A percentile compares a stretch with the other conserved stretches of the same genome.
Conservation (phyloP, 1,140 invertebrate species). For the Brachionus paranguensis region DNA sequence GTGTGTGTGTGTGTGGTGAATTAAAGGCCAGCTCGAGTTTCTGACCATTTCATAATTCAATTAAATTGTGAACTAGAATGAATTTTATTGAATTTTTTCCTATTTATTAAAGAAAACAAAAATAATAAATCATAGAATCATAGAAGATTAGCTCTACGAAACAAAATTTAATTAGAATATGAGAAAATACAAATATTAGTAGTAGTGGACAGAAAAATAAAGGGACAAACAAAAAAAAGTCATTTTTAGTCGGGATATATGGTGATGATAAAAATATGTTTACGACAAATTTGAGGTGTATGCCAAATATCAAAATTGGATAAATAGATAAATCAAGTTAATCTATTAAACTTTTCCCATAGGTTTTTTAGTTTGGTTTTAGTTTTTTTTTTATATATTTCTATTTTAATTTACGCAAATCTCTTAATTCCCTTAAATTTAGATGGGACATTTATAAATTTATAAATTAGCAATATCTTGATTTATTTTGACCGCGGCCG, state of each 20-base stretch:
- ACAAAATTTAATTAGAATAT: not conserved
- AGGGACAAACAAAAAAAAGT: not conserved
- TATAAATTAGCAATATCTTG: not conserved
- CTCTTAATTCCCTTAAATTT: not conserved
- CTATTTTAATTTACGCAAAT: not conserved
- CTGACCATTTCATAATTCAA: not conserved
- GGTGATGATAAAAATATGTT: not conserved
- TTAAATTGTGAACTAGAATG: not conserved
- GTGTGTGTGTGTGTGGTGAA: not conserved
- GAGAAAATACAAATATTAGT: not conserved
- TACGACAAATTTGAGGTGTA: not conserved
- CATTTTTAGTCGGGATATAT: not conserved
- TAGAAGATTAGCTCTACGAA: not conserved
- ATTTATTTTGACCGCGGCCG: not conserved
- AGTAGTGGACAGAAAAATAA: not conserved
- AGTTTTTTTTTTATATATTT: too few species aligned
- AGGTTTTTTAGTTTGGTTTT: not conserved
- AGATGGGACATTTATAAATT: not conserved
- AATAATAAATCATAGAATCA: not conserved
- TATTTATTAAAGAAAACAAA: not conserved
- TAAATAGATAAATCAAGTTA: conserved; percentile 2
- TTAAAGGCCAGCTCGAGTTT: not conserved
- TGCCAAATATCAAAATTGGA: not conserved
- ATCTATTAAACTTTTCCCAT: not conserved
- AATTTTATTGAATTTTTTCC: not conserved